A percentile compares a stretch with the other conserved stretches of the same genome.
Conservation (phyloP, 2,888 invertebrate genomes). For the Cheilosia scutellata region DNA sequence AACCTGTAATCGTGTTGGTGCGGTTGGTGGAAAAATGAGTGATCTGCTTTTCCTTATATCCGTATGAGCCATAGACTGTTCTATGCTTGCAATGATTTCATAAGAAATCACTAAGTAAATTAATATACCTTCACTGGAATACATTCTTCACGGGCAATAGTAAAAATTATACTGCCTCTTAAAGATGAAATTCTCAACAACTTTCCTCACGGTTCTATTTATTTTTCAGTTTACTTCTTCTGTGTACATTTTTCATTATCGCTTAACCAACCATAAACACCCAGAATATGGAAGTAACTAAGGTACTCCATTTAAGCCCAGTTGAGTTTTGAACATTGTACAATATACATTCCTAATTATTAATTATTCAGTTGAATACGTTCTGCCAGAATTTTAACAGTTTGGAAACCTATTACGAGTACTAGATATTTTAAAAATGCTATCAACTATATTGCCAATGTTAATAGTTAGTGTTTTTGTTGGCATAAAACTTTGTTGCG, state of each 20-base stretch:
- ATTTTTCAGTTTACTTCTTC: not conserved
- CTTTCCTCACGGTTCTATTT: not conserved
- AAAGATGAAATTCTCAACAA: not conserved
- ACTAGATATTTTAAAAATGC: not conserved
- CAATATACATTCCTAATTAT: not conserved
- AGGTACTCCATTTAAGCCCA: not conserved
- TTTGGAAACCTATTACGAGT: not conserved
- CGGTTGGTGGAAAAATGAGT: slow-evolving; percentile 81
- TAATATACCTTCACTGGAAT: not conserved
- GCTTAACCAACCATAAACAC: not conserved
- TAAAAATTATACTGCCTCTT: slow-evolving; percentile 3
- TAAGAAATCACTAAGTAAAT: slow-evolving; percentile 12
- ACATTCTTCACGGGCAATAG: slow-evolving; percentile 42
- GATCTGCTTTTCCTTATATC: slow-evolving; percentile 18
- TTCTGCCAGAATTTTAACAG: not conserved
- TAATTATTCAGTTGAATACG: not conserved
- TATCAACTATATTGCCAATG: not conserved
- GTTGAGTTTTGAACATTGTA: not conserved
- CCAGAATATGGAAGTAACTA: not conserved
- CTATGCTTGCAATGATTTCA: not conserved
- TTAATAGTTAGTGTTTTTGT: not conserved
- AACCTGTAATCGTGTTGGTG: slow-evolving; percentile 81
- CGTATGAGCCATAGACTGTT: not conserved
- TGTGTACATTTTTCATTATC: slow-evolving; percentile 57
- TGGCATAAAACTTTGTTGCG: not conserved